phyloP scores from a whole-genome alignment of 2,797 vertebrate genomes.

The Psittacula derbiana region DNA sequence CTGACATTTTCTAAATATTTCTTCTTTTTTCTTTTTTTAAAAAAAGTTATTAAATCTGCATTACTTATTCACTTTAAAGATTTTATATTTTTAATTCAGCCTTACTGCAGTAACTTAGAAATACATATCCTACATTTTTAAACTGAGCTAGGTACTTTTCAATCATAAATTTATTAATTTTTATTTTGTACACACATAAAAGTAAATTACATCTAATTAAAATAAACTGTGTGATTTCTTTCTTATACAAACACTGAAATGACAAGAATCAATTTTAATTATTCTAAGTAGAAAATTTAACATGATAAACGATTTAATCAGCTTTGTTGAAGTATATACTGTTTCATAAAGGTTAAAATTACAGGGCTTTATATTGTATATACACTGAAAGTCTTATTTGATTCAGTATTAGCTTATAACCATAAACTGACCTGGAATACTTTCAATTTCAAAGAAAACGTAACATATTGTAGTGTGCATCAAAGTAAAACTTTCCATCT shows the following conservation, averaged over 20 bases:
- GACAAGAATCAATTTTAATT: neutral
- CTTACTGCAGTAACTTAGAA: neutral
- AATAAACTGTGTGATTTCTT: conserved; percentile 20
- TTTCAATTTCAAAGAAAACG: neutral
- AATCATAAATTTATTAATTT: conserved; percentile 47
- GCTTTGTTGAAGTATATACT: neutral
- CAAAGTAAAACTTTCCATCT: neutral
- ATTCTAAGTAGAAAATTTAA: neutral
- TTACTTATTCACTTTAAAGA: conserved; percentile 11
- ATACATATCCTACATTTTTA: conserved; percentile 12
- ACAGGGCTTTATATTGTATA: neutral
- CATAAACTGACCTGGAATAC: neutral
- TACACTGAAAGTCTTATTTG: neutral
- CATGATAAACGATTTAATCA: neutral
- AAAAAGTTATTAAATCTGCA: neutral
- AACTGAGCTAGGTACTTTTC: conserved; percentile 33
- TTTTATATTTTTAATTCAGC: neutral
- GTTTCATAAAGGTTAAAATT: neutral
- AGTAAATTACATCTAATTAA: conserved; percentile 51
- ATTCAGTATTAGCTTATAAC: neutral
- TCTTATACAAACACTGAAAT: neutral
- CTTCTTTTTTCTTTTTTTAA: neutral
- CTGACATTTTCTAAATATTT: neutral
- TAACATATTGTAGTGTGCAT: fast-evolving
- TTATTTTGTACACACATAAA: conserved; percentile 31